A percentile compares a stretch with the other conserved stretches of the same genome.
Evolutionary conservation across 2,113 vertebrate genomes (phyloP).

Genomic region (Apeltes quadracus): DNA sequence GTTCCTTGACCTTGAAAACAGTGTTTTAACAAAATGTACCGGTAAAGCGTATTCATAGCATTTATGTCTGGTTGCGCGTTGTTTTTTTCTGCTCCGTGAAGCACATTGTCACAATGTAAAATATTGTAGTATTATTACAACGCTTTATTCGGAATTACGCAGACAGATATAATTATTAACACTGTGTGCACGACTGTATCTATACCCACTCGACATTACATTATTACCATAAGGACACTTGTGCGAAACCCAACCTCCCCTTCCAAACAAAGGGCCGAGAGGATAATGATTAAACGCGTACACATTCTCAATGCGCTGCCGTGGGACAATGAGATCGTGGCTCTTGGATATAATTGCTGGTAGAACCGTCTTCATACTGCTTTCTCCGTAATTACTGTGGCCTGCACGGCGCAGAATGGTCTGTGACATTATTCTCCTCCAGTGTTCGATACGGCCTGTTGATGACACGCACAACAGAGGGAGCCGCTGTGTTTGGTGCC

Average conservation of each 20-base stretch:
- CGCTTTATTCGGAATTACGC: neutral
- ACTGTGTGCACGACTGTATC: neutral
- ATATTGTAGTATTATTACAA: slow-evolving; percentile 6
- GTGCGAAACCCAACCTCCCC: neutral
- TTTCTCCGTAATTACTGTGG: slow-evolving; percentile 60
- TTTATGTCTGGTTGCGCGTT: neutral
- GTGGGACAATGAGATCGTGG: slow-evolving; percentile 67
- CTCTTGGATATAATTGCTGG: slow-evolving; percentile 71
- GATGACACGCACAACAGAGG: slow-evolving; percentile 28
- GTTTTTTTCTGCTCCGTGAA: neutral
- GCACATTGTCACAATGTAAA: neutral
- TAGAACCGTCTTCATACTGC: slow-evolving; percentile 51
- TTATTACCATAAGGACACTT: neutral
- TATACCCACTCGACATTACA: neutral
- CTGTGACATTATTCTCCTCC: slow-evolving; percentile 55
- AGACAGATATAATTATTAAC: neutral
- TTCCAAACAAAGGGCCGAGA: slow-evolving; percentile 25
- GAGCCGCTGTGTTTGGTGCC: slow-evolving; percentile 28
- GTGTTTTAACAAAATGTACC: neutral
- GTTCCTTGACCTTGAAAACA: no score
- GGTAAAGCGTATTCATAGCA: neutral
- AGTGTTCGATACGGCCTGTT: slow-evolving; percentile 30
- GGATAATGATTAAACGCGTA: slow-evolving; percentile 40
- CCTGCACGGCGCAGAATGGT: slow-evolving; percentile 50
- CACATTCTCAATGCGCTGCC: slow-evolving; percentile 23